Evolutionary conservation across 2,113 vertebrate species (phyloP), one percentile per base, ranked within the genome.

Genomic region (Myotis yumanensis): DNA sequence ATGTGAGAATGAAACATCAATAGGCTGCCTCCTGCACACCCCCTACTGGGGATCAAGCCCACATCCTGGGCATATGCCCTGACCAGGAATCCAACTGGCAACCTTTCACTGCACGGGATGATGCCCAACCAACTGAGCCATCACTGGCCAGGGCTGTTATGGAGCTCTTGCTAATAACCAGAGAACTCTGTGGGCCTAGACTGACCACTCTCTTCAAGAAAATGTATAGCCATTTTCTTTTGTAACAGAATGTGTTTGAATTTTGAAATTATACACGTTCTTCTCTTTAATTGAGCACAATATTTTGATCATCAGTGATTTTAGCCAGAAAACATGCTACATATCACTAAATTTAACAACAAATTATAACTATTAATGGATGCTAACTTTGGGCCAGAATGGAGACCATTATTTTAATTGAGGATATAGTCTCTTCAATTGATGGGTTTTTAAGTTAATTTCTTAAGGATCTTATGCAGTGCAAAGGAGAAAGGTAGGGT

Each of bases 391-490:
- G 4, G 5, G 16, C 43, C n/a, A 66, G 88, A 89, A 84, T 32
- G 40, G 3, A 86, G 86, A 95, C 83, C 92, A 91, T 88, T 93
- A 71, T 69, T 85, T 96, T 94, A 91, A 20, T 0, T 8, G 30
- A 52, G 37, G 85, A 43, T 82, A 66, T 3, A 64, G 43, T 68
- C n/a, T 77, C 30, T 20, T 86, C 71, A 17, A 30, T 2, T 5
- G 18, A 43, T 79, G 69, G 52, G 69, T 93, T 96, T 97, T 48
- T 40, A 95, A 35, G 22, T 46, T 59, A 75, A 91, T 32, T 5
- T 75, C 84, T 95, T 92, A 95, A 97, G 64, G 80, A 95, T 96
- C 85, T 89, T 88, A 94, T 76, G 57, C 37, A 75, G 76, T 57
- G 59, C 14, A 54, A 68, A 96, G 57, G 72, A 83, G 90, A 11